Base-by-base conservation (phyloP, 2,113 vertebrate genomes). In the Nothocercus julius region DNA sequence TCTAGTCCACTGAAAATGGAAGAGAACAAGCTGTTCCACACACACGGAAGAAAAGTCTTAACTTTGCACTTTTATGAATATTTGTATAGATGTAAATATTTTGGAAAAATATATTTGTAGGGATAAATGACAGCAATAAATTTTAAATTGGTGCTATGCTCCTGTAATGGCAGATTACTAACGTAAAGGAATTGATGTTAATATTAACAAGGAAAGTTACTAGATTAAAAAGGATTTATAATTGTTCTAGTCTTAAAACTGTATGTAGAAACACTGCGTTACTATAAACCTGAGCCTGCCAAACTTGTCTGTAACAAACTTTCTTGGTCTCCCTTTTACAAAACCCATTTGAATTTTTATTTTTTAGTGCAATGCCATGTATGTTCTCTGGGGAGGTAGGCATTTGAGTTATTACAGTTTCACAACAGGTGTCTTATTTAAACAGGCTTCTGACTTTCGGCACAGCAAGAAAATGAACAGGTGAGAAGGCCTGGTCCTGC, bases 31-130 rank as follows among this genome's bases (percentile, higher is more conserved):
- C 5, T 4, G 95, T 74, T 8, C 82, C 73, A 88, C 83, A 66
- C 49, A 27, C 51, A 54, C 24, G 9, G 13, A 85, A 92, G 82
- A 80, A 90, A 93, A 91, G 96, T 97, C 97, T 98, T 97, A 98
- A 98, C 97, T 98, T 98, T 98, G 98, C 98, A 99, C 98, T 98
- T 98, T 98, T 97, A 97, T 93, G 82, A 97, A 98, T 97, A 97
- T 81, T 95, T 98, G 98, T 99, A 98, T 95, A 98, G 97, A 96
- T 97, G 98, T 98, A 98, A 98, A 97, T 96, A 96, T 56, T 67
- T 95, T 91, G 93, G 95, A 93, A 92, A 97, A 96, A 95, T 98
- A 98, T 98, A 98, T 98, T 98, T 98, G 97, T 98, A 98, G 97
- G 95, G 91, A 79, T 87, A 95, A 96, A 95, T 27, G 42, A 97